These are phyloP conservation scores for Platyrinchus mystaceus DNA, from an alignment of 2,797 vertebrate genomes.

Conservation along the genomic window DNA sequence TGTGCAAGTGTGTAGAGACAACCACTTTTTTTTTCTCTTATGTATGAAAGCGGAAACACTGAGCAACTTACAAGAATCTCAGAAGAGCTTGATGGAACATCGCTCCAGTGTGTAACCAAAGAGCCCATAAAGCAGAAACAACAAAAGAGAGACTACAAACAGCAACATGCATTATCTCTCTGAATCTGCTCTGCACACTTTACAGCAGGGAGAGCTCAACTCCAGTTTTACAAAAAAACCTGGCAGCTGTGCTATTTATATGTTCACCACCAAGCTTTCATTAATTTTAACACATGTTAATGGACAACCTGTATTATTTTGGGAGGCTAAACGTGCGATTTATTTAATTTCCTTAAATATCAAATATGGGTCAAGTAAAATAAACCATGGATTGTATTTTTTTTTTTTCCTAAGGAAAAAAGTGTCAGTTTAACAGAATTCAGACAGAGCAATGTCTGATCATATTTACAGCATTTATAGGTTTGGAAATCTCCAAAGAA, in stretches of 20 bases:
- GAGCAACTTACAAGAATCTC: background rate
- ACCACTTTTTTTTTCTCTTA: background rate
- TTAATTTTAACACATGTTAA: constrained; percentile 41
- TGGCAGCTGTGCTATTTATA: constrained; percentile 30
- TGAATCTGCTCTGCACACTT: background rate
- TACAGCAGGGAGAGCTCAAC: background rate
- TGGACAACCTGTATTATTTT: background rate
- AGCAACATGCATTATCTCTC: background rate
- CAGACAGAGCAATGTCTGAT: constrained; percentile 58
- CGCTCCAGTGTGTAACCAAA: background rate
- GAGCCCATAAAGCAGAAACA: background rate
- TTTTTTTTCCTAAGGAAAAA: background rate
- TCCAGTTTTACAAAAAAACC: background rate
- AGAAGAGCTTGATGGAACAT: background rate
- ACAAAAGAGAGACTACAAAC: background rate
- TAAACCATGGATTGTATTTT: background rate
- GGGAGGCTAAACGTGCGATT: constrained; percentile 10
- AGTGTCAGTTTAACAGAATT: constrained; percentile 9
- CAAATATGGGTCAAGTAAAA: constrained; percentile 45
- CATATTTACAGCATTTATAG: constrained; percentile 57
- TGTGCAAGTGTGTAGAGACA: background rate
- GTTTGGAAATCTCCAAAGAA: constrained; percentile 71
- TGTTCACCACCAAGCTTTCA: background rate
- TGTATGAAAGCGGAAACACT: background rate
- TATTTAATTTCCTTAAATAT: constrained; percentile 66